A percentile compares a stretch with the other conserved stretches of the same genome.
Conservation (phyloP, 2,888 invertebrate species). For the Laothoe populi region DNA sequence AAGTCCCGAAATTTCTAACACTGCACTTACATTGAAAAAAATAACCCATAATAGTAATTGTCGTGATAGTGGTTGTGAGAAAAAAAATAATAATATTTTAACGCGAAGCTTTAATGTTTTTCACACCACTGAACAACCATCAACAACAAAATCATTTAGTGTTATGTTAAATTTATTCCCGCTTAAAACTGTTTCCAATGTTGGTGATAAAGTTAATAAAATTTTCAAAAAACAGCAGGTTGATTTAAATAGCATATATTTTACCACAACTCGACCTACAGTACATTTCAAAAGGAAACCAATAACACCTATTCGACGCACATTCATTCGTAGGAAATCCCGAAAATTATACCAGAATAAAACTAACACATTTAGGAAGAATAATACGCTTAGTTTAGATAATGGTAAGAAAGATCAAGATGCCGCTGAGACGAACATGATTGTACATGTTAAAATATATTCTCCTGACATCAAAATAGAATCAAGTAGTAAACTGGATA, state of each 20-base stretch:
- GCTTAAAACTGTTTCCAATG: constrained; percentile 57
- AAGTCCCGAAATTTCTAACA: constrained; percentile 44
- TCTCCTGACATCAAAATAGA: constrained; percentile 56
- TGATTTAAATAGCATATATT: constrained; percentile 58
- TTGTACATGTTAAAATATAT: constrained; percentile 87
- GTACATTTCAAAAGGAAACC: constrained; percentile 71
- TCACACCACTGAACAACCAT: constrained; percentile 30
- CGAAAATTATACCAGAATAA: constrained; percentile 39
- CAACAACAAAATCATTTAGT: constrained; percentile 84
- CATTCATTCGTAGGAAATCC: constrained; percentile 52
- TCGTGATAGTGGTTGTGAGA: constrained; percentile 48
- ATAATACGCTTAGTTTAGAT: constrained; percentile 27
- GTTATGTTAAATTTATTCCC: constrained; percentile 88
- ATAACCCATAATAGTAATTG: constrained; percentile 54
- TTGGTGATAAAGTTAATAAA: constrained; percentile 54
- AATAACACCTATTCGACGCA: constrained; percentile 48
- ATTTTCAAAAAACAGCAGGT: constrained; percentile 38
- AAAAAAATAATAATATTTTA: constrained; percentile 35
- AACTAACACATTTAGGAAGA: constrained; percentile 31
- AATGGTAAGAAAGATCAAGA: constrained; percentile 36
- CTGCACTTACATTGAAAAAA: constrained; percentile 60
- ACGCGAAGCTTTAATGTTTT: constrained; percentile 40
- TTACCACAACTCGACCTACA: constrained; percentile 67
- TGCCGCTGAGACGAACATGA: constrained; percentile 78
- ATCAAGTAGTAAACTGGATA: constrained; percentile 27